Evolutionary conservation across 2,113 vertebrate species (phyloP).

Genomic region (Urocolius indicus): DNA sequence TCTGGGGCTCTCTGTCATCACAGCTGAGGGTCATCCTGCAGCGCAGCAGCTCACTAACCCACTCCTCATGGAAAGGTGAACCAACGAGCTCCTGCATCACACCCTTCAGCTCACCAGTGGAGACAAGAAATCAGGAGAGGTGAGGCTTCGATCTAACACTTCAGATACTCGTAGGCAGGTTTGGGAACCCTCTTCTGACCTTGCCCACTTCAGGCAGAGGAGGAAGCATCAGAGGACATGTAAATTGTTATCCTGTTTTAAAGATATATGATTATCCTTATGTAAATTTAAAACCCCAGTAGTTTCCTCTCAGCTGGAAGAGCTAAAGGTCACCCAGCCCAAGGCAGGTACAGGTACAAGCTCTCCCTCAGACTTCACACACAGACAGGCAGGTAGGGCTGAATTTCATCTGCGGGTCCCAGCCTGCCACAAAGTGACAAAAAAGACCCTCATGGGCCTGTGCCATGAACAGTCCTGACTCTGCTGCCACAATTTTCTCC

Average conservation of each 20-base stretch:
- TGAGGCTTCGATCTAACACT: rapidly evolving
- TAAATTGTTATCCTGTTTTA: neutral
- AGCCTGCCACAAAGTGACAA: neutral
- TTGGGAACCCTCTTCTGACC: neutral
- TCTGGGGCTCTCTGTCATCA: neutral
- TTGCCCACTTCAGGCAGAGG: neutral
- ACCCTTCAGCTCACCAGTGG: rapidly evolving
- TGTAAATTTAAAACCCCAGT: neutral
- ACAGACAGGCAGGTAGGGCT: neutral
- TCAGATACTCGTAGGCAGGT: neutral
- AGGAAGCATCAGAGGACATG: neutral
- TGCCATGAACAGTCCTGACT: rapidly evolving
- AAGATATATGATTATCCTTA: neutral
- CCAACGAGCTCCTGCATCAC: rapidly evolving
- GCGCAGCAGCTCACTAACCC: neutral
- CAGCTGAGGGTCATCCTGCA: rapidly evolving
- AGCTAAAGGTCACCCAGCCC: neutral
- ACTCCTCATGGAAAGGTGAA: neutral
- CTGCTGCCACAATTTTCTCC: neutral
- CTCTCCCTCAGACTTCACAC: neutral
- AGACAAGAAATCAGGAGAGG: neutral
- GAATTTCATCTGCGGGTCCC: neutral
- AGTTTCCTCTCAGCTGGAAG: neutral
- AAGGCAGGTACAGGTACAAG: neutral
- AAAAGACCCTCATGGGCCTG: neutral